phyloP scores from a whole-genome alignment of 2,888 invertebrate species.

The Nomada ferruginata region DNA sequence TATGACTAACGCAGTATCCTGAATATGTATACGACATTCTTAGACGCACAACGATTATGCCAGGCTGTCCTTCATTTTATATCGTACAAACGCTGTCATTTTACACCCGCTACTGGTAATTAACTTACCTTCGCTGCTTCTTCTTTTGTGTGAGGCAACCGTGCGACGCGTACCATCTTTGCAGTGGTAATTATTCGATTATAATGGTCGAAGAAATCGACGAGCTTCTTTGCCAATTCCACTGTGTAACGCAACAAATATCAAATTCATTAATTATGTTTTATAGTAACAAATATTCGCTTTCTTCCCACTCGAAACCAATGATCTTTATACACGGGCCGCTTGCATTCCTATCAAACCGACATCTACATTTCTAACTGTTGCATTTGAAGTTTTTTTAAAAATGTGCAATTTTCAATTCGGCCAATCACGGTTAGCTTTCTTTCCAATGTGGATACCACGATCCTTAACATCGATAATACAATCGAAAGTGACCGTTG shows the following conservation, averaged over 20 bases:
- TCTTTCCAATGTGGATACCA: slow-evolving; percentile 16
- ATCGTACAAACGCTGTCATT: slow-evolving; percentile 4
- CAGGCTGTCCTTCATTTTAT: slow-evolving; percentile 19
- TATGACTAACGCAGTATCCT: slow-evolving; percentile 44
- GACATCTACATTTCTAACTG: neutral
- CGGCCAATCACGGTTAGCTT: neutral
- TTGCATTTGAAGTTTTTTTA: neutral
- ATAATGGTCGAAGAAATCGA: slow-evolving; percentile 20
- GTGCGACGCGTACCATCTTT: slow-evolving; percentile 56
- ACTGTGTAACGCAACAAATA: slow-evolving; percentile 16
- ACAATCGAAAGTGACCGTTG: neutral
- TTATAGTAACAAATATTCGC: neutral
- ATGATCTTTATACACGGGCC: too few relatives aligned
- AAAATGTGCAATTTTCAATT: neutral
- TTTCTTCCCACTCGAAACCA: too few relatives aligned
- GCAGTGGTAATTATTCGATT: slow-evolving; percentile 25
- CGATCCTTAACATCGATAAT: neutral
- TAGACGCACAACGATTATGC: slow-evolving; percentile 16
- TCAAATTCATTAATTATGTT: neutral
- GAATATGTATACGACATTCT: slow-evolving; percentile 26
- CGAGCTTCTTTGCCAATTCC: slow-evolving; percentile 33
- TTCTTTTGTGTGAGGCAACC: slow-evolving; percentile 37
- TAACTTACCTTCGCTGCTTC: slow-evolving; percentile 59
- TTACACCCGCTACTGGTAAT: neutral
- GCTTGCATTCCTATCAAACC: neutral